Evolutionary conservation across 2,113 vertebrate species (phyloP).

Genomic region (Dipodomys stephensi): DNA sequence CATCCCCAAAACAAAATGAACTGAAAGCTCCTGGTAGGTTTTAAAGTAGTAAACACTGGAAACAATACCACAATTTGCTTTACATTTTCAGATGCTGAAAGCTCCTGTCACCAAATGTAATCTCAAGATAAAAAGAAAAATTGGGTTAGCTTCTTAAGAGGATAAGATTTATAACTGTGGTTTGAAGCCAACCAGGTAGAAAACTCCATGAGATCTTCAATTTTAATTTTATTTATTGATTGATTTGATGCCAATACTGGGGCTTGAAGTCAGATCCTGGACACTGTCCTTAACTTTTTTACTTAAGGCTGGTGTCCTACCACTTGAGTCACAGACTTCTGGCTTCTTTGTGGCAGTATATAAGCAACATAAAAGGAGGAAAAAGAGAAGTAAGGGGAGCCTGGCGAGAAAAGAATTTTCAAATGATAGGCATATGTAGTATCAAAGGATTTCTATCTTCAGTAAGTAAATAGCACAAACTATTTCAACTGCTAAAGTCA

Average conservation of each 20-base stretch:
- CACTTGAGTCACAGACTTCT: too few relatives aligned
- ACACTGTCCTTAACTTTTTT: too few relatives aligned
- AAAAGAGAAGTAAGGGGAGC: background rate
- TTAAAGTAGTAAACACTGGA: conserved; percentile 29
- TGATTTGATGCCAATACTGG: too few relatives aligned
- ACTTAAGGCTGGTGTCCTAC: too few relatives aligned
- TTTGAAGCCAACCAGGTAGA: background rate
- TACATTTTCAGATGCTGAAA: background rate
- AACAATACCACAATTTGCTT: background rate
- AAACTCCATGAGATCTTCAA: too few relatives aligned
- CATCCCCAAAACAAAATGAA: conserved; percentile 5
- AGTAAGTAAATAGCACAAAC: background rate
- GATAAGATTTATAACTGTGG: background rate
- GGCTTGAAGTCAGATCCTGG: too few relatives aligned
- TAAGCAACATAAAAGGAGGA: background rate
- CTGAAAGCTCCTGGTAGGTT: background rate
- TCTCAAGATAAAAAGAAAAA: background rate
- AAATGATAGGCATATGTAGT: background rate
- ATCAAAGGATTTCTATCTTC: background rate
- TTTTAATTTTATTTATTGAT: too few relatives aligned
- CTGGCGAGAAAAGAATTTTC: background rate
- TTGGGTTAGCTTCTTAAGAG: background rate
- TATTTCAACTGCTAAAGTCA: background rate
- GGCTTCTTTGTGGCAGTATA: too few relatives aligned
- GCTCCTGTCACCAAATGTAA: background rate